These are phyloP conservation scores for Noctua janthe DNA, from an alignment of 2,888 invertebrate genomes.

Conservation along the genomic window DNA sequence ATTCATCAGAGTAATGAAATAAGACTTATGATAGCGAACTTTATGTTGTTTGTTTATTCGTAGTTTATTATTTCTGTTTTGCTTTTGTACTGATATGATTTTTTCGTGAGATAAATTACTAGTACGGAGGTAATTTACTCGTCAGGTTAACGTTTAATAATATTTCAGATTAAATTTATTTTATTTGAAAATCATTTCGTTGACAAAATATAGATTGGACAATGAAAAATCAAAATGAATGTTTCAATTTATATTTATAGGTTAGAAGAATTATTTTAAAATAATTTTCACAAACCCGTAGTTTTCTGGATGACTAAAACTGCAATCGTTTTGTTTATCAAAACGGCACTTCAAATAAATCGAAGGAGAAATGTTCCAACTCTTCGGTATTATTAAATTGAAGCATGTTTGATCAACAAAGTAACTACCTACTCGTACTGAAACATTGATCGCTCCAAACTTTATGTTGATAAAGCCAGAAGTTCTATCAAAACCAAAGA, in stretches of 20 bases:
- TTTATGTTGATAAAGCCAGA: slow-evolving; percentile 41
- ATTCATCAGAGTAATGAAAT: slow-evolving; percentile 61
- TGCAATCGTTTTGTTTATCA: no score
- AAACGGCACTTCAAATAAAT: background rate
- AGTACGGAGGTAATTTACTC: background rate
- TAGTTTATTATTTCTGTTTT: slow-evolving; percentile 39
- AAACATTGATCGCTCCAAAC: slow-evolving; percentile 43
- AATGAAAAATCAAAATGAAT: no score
- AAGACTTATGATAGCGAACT: slow-evolving; percentile 55
- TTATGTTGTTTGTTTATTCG: slow-evolving; percentile 38
- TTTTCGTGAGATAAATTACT: background rate
- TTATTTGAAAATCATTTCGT: background rate
- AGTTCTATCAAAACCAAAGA: slow-evolving; percentile 45
- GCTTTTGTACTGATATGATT: background rate
- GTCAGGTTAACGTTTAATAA: background rate
- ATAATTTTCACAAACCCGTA: background rate
- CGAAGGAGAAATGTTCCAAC: background rate
- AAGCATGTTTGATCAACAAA: slow-evolving; percentile 14
- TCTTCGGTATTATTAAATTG: slow-evolving; percentile 6
- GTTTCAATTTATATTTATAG: background rate
- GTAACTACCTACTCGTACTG: slow-evolving; percentile 3
- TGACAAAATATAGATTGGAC: background rate
- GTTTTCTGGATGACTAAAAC: background rate
- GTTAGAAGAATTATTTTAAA: background rate
- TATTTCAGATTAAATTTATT: background rate